Conservation (phyloP, 1,140 invertebrate species). For the Cyclina sinensis region DNA sequence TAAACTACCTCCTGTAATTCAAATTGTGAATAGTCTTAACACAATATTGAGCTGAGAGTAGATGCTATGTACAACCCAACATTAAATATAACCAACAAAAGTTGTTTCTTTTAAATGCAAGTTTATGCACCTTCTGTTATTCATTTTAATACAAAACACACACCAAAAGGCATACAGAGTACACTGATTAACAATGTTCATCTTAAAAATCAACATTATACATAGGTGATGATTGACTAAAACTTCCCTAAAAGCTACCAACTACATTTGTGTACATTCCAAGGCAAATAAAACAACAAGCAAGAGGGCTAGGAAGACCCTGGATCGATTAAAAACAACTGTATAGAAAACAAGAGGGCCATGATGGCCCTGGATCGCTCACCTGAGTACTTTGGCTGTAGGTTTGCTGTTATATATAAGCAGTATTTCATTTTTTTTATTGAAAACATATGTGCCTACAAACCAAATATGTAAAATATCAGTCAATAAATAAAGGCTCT, state of each 20-base stretch:
- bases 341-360: constrained; percentile 2
- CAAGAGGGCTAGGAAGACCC: constrained; percentile 32
- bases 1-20: constrained; percentile 23
- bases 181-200: neutral
- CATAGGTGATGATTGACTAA: neutral
- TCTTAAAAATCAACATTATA: neutral
- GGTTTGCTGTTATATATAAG: too few species aligned
- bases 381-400: too few species aligned
- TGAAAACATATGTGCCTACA: too few species aligned
- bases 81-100: neutral
- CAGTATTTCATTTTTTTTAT: too few species aligned
- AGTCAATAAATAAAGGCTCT: too few species aligned
- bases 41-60: constrained; percentile 27
- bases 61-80: constrained; percentile 13
- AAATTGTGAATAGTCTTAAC: constrained; percentile 33
- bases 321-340: constrained; percentile 8
- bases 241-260: neutral
- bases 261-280: constrained; percentile 13
- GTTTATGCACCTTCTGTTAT: neutral
- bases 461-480: too few species aligned
- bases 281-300: constrained; percentile 26
- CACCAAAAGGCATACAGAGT: neutral
- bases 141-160: neutral
- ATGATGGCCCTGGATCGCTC: too few species aligned
- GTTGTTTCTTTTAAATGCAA: neutral